Conservation (phyloP, 2,888 invertebrate genomes). For the Caenorhabditis sulstoni region DNA sequence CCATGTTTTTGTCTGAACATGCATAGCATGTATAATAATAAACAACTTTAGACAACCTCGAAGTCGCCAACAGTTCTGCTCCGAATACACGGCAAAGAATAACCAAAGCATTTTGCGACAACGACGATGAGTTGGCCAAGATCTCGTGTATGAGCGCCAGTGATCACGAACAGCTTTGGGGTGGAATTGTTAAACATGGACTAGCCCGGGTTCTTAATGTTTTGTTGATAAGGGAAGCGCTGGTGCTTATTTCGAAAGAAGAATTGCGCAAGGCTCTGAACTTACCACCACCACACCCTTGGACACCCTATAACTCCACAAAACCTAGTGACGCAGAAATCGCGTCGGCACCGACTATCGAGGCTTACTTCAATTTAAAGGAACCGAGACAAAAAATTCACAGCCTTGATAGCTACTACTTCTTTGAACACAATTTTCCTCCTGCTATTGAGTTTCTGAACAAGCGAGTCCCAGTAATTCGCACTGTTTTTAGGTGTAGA, state of each 20-base stretch:
- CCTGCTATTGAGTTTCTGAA: constrained; percentile 33
- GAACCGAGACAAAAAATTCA: constrained; percentile 7
- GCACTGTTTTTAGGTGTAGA: constrained; percentile 22
- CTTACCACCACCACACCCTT: constrained; percentile 5
- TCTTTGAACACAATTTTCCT: constrained; percentile 43
- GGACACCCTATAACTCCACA: constrained; percentile 7
- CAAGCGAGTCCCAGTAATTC: constrained; percentile 32
- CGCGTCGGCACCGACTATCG: constrained; percentile 29
- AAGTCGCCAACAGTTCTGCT: no score
- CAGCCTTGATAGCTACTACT: constrained; percentile 20
- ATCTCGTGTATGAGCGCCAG: no score
- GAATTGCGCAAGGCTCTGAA: constrained; percentile 7
- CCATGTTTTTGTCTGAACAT: no score
- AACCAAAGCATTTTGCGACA: no score
- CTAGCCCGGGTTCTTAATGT: no score
- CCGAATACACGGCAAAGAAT: no score
- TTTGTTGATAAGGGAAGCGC: not conserved
- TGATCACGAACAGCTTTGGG: no score
- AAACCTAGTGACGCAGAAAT: constrained; percentile 1
- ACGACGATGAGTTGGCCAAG: no score
- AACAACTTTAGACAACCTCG: no score
- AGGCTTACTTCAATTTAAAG: constrained; percentile 35
- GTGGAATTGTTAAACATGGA: no score
- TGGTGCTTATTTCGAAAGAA: constrained; percentile 1
- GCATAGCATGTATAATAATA: no score